Evolutionary conservation across 2,888 invertebrate species (phyloP), one percentile per base, ranked within the genome.

Genomic region (Liopterus haemorrhoidalis): DNA sequence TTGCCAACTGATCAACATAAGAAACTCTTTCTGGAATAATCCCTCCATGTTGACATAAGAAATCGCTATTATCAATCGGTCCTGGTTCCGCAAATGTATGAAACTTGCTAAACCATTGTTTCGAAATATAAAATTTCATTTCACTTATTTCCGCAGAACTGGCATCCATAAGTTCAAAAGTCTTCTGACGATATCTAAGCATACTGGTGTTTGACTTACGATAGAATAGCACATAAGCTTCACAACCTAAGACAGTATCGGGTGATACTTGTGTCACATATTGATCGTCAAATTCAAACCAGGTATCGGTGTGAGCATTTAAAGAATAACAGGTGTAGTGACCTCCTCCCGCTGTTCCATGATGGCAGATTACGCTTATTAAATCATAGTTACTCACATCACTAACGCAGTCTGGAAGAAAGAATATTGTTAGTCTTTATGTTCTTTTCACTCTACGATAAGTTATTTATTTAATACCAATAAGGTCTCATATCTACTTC

Each of bases 211-310:
- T 36, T 21, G 36, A 9, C 36, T 69, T 78, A 67, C 79, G 82
- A 66, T 97, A 99, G 69, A 99, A 97, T 8, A 99, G 74, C 30
- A 99, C 95, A 63, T 99, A 99, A 0, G 97, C 97, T 69, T 97
- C 94, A 62, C 85, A 85, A 53, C 79, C 78, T 46, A 85, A 81
- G 3, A 91, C 89, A 31, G 81, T 79, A 55, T 84, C 83, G 0
- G 86, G 72, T 8, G 85, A 78, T 0, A 90, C 85, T 59, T 81
- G 79, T 2, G 85, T 82, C 1, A 97, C 95, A 57, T 79, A 79
- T 60, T 89, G 86, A 71, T 99, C 97, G 67, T 99, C 97, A 70
- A 86, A 97, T 61, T 94, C 91, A 69, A 89, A 94, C 97, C 97
- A 96, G 55, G 81, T 79, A 18, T 81, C 79, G 4, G 71, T 72